Evolutionary conservation across 2,797 vertebrate species (phyloP).

Genomic region (Hapalemur alaotrensis): DNA sequence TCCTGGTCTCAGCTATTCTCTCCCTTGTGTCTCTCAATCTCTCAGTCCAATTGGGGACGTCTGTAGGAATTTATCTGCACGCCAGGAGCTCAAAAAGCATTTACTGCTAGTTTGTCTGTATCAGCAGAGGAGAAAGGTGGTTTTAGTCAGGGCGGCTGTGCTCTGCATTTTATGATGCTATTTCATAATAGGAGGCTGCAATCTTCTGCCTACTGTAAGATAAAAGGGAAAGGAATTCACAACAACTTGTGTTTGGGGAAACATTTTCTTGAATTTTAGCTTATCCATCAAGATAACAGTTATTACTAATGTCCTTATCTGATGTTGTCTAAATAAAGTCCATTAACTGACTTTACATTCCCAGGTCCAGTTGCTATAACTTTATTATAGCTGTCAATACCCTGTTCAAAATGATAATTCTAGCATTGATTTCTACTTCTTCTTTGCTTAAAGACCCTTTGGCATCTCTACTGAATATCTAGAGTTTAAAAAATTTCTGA

Average conservation of each 20-base stretch:
- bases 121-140: slow-evolving; percentile 69
- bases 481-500: slow-evolving; percentile 33
- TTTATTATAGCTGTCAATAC: slow-evolving; percentile 80
- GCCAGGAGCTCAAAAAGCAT: slow-evolving; percentile 75
- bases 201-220: slow-evolving; percentile 71
- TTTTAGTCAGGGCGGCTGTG: slow-evolving; percentile 65
- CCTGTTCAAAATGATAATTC: slow-evolving; percentile 77
- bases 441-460: slow-evolving; percentile 74
- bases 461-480: slow-evolving; percentile 53
- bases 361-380: slow-evolving; percentile 70
- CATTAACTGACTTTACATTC: slow-evolving; percentile 75
- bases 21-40: slow-evolving; percentile 75
- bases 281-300: slow-evolving; percentile 75
- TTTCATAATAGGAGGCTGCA: slow-evolving; percentile 75
- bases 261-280: slow-evolving; percentile 76
- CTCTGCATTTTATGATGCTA: slow-evolving; percentile 77
- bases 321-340: slow-evolving; percentile 74
- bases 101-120: slow-evolving; percentile 71
- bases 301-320: slow-evolving; percentile 77
- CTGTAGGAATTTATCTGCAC: slow-evolving; percentile 73
- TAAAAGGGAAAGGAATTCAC: slow-evolving; percentile 73
- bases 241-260: slow-evolving; percentile 68
- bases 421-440: slow-evolving; percentile 73
- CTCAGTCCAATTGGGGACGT: slow-evolving; percentile 65
- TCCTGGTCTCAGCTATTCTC: slow-evolving; percentile 74